phyloP scores from a whole-genome alignment of 2,888 invertebrate species.

The Plusia festucae region DNA sequence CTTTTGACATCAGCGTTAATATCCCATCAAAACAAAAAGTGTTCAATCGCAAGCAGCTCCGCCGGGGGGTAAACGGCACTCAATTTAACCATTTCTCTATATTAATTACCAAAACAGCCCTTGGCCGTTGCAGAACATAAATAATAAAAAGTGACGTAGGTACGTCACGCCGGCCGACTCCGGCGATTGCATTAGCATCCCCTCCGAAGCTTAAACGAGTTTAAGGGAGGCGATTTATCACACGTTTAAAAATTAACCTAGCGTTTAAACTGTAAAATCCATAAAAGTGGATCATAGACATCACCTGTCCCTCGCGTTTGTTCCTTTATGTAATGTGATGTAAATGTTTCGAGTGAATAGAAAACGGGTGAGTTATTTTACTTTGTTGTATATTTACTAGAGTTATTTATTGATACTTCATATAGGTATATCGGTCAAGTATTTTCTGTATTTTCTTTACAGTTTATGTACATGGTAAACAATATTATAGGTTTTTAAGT shows the following conservation, averaged over 20 bases:
- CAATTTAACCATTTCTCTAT: constrained; percentile 80
- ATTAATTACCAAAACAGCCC: constrained; percentile 81
- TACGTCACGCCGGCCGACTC: constrained; percentile 93
- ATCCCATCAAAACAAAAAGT: constrained; percentile 74
- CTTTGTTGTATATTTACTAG: neutral
- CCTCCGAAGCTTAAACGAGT: constrained; percentile 74
- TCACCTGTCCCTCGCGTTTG: constrained; percentile 66
- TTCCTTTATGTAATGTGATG: constrained; percentile 16
- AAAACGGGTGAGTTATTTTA: constrained; percentile 3
- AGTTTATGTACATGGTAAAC: too few species aligned
- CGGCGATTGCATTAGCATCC: constrained; percentile 72
- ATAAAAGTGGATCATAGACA: constrained; percentile 67
- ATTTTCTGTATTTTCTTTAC: too few species aligned
- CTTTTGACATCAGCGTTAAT: constrained; percentile 70
- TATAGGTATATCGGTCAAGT: too few species aligned
- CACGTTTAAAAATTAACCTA: constrained; percentile 71
- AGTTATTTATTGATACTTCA: neutral
- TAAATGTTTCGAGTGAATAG: constrained; percentile 13
- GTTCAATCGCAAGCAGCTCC: constrained; percentile 64
- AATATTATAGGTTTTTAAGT: too few species aligned
- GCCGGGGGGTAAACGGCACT: constrained; percentile 79
- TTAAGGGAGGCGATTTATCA: constrained; percentile 79
- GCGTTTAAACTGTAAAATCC: constrained; percentile 68
- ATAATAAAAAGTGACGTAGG: constrained; percentile 78
- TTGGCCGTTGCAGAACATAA: constrained; percentile 72